Evolutionary conservation across 2,888 invertebrate genomes (phyloP), one percentile per base, ranked within the genome.

Genomic region (Miltochrista miniata): DNA sequence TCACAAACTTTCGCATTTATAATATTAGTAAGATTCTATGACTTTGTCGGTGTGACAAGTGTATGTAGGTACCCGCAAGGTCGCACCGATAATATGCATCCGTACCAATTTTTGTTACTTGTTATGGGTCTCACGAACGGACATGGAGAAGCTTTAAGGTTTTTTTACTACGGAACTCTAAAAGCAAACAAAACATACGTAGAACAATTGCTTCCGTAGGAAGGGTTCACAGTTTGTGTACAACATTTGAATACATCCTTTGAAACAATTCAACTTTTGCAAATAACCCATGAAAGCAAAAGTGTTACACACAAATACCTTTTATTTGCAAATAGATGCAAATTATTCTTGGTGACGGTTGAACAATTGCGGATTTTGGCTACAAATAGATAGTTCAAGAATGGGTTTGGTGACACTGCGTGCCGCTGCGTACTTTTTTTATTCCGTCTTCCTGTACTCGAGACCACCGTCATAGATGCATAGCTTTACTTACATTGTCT

Each of bases 381-480:
- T 88, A 86, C 89, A 89, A 90, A 90, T 89, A 90, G 89, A 88
- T 88, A 81, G 75, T 61, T 76, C 80, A 85, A 70, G 72, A 64
- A 64, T 61, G 65, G 66, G 72, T 61, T 63, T 64, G 65, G 61
- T 67, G 65, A 69, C 65, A 69, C 68, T 62, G 64, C 65, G 65
- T 66, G 62, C 69, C 52, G 18, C 18, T 24, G 18, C n/a, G n/a
- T n/a, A n/a, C n/a, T 24, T 24, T 24, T 24, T 24, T 24, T 24
- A 24, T 24, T 24, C 18, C 18, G 18, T 5, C 5, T 2, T 24
- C 18, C 18, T 24, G 18, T 24, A 24, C 18, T 24, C 5, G 18
- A 24, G 18, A 24, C 18, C 18, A 24, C 18, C 18, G 18, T 24
- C 18, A 5, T 24, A 24, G 18, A 24, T 24, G 5, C 18, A 4